Evolutionary conservation across 2,888 invertebrate species (phyloP), one percentile per base, ranked within the genome.

Genomic region (Minunthozetes semirufus): DNA sequence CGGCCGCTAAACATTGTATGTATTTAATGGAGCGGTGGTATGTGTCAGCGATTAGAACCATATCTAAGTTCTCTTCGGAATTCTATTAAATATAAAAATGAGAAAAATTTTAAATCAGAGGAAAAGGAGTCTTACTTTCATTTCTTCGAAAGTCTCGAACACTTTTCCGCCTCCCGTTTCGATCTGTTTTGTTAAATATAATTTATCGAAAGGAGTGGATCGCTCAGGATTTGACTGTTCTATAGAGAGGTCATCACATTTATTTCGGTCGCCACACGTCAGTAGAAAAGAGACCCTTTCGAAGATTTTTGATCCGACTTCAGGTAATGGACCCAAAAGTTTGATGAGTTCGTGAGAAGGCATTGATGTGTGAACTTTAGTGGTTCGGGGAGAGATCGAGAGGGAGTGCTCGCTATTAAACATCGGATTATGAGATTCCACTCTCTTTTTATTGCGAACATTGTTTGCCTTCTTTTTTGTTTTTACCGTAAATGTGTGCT

Each of bases 21-120:
- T 82, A 83, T 75, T 83, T 83, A n/a, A 82, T 77, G 0, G 83
- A 82, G 42, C 82, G 77, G 68, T 82, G 81, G 76, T 81, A 81
- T 1, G 80, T 78, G 76, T 81, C 80, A 1, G 83, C 82, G 29
- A 83, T 76, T 48, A 83, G 75, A 63, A 80, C 81, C 73, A 80
- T 79, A 56, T 79, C 75, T 17, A 25, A 13, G 46, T 77, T 77
- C 48, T 77, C 77, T 6, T 50, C 33, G 15, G 56, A 61, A 25
- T 48, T 59, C 75, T 77, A 50, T 25, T 61, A 19, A 73, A 13
- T 25, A 50, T 22, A 8, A 38, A 2, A 50, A 66, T 38, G 61
- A 25, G 17, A 53, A 68, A 72, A 63, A 22, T 17, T 33, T 33
- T 19, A 42, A 42, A 9, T 42, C 13, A 13, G 11, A 42, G 8